Base-by-base conservation (phyloP, 2,888 invertebrate genomes). In the Proisotoma minuta region DNA sequence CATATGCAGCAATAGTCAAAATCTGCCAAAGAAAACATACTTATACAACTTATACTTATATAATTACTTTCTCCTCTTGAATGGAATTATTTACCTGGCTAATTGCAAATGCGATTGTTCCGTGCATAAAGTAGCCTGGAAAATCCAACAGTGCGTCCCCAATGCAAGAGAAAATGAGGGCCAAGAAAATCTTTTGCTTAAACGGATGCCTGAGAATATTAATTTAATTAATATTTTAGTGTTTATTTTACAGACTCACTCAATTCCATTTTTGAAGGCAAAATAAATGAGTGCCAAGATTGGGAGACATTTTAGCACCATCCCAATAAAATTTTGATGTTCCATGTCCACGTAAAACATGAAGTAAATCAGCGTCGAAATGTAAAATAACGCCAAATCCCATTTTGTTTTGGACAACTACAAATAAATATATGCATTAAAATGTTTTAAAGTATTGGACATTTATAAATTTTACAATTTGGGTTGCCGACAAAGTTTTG, bases 71-170 rank as follows among this genome's bases (percentile, higher is more conserved):
- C n/a, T n/a, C n/a, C n/a, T n/a, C n/a, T n/a, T n/a, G n/a, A n/a
- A n/a, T n/a, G n/a, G n/a, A n/a, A n/a, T n/a, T n/a, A n/a, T 18
- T 24, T 27, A 60, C 60, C 27, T 60, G 60, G 8, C 52, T 52
- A 10, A 60, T 29, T 20, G 27, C 53, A 53, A 60, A 60, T 12
- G 53, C n/a, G 12, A 29, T 23, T 24, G 60, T 54, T 40, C 60
- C 60, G 12, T 60, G 54, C n/a, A 53, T 15, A 43, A 60, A 60
- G 47, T 60, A 60, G 3, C 54, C 54, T n/a, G 53, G 60, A 24
- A 53, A 60, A 28, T 60, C 60, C 15, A 60, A 48, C 24, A 60
- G 47, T 22, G 53, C 60, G 40, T 60, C 60, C 20, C 60, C 60
- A 26, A 60, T 54, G 26, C 52, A 23, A 12, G 60, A 34, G 22